Percentiles rank a stretch among this genome's conserved stretches.
Conservation (phyloP, 2,797 vertebrate species). For the Gobio occitaniae region DNA sequence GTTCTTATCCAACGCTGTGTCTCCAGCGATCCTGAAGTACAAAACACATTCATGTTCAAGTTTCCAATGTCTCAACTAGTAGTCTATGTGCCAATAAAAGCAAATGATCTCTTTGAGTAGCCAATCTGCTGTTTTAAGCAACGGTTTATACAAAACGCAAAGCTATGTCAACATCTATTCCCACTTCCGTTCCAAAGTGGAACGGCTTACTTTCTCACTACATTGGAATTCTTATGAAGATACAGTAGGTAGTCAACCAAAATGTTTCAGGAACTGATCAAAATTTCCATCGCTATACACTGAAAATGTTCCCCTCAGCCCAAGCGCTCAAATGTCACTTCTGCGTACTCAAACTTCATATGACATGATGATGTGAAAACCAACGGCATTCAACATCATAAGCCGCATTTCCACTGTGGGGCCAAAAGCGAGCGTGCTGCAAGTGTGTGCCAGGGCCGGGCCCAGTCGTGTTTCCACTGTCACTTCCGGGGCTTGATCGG, state of each 20-base stretch:
- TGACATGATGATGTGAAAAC: no score
- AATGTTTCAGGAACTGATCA: neutral
- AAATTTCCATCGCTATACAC: no score
- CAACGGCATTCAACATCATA: no score
- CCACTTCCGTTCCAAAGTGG: neutral
- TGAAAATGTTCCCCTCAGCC: no score
- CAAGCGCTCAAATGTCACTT: neutral
- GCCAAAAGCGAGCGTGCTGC: no score
- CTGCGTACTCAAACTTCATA: neutral
- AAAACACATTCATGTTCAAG: neutral
- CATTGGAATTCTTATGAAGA: neutral
- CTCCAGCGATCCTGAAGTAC: conserved; percentile 89
- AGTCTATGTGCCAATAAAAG: conserved; percentile 8
- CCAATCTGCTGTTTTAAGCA: neutral
- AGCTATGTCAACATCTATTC: neutral
- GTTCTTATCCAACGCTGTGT: conserved; percentile 96
- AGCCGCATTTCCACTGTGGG: no score
- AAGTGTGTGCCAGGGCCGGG: no score
- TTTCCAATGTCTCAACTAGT: conserved; percentile 23
- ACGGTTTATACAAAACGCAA: neutral
- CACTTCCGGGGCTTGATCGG: no score
- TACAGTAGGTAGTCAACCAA: neutral
- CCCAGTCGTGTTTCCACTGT: no score
- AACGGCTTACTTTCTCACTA: neutral
- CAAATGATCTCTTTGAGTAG: neutral